Evolutionary conservation across 2,797 vertebrate genomes (phyloP), one percentile per base, ranked within the genome.

Genomic region (Microcaecilia unicolor): DNA sequence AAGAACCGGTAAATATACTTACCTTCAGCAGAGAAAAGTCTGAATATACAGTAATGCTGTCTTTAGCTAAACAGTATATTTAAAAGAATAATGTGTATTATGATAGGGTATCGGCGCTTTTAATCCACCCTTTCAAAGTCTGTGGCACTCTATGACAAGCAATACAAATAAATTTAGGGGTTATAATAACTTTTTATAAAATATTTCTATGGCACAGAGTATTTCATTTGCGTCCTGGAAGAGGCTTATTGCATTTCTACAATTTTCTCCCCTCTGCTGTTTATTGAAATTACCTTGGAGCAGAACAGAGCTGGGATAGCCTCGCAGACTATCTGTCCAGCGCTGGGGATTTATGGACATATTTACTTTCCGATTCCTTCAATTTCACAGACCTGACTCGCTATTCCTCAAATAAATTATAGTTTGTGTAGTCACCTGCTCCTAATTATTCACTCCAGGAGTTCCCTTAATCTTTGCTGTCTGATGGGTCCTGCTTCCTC

Each of bases 111-210:
- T 72, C 55, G 61, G 67, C 63, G 65, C 62, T 68, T 62, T 64
- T 58, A 66, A 73, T 51, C 22, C 27, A 40, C 30, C 50, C 48
- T 59, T 61, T 67, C 53, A 69, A 81, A 76, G 72, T 64, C 61
- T 60, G 74, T 57, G 45, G 55, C 36, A 53, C 32, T 59, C 44
- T 57, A 70, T 58, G 73, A 70, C 64, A 47, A 50, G 36, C 59
- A 39, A 51, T 73, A 75, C 75, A 78, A 68, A 64, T 65, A 70
- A 76, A 76, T 64, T 67, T 49, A 69, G 51, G 55, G 62, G 72
- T 72, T 75, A 67, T 64, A 75, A 76, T 71, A 72, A 74, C 68
- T 70, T 73, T 58, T 65, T 70, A 71, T 76, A 78, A 81, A 76
- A 68, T 55, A 55, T 66, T 48, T 61, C 30, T 65, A 37, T 62